Evolutionary conservation across 2,797 vertebrate species (phyloP).

Genomic region (Pseudochirops cupreus): DNA sequence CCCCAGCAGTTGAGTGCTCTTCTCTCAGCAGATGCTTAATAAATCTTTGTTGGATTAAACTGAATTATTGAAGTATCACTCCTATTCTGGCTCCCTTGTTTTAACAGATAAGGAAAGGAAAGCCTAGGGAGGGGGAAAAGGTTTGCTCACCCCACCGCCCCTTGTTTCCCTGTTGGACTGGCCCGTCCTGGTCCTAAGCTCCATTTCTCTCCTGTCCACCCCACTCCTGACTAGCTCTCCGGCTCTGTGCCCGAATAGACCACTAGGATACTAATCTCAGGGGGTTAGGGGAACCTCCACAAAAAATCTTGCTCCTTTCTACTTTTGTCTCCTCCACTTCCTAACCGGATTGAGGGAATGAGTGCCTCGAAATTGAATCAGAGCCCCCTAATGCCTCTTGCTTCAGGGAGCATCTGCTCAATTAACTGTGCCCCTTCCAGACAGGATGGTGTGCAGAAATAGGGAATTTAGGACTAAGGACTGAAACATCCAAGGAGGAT

Average conservation of each 20-base stretch:
- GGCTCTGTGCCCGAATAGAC: neutral
- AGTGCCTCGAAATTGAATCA: neutral
- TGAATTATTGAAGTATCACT: neutral
- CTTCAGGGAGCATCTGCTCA: neutral
- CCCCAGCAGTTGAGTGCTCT: neutral
- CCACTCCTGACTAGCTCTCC: neutral
- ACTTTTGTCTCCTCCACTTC: neutral
- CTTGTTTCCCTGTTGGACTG: neutral
- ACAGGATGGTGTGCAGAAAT: neutral
- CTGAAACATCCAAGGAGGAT: slow-evolving; percentile 14
- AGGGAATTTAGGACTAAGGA: neutral
- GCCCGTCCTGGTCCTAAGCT: neutral
- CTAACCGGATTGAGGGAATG: neutral
- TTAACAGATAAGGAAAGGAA: neutral
- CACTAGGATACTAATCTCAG: neutral
- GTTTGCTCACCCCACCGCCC: neutral
- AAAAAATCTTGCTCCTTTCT: neutral
- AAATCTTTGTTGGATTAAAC: neutral
- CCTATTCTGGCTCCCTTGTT: neutral
- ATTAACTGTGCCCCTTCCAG: neutral
- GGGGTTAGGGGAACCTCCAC: neutral
- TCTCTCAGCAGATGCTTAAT: neutral
- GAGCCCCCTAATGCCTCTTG: neutral
- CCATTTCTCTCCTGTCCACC: neutral
- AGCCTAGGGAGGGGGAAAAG: neutral